A percentile compares a stretch with the other conserved stretches of the same genome.
Evolutionary conservation across 2,888 invertebrate genomes (phyloP).

Genomic region (Hemicrepidius hirtus): DNA sequence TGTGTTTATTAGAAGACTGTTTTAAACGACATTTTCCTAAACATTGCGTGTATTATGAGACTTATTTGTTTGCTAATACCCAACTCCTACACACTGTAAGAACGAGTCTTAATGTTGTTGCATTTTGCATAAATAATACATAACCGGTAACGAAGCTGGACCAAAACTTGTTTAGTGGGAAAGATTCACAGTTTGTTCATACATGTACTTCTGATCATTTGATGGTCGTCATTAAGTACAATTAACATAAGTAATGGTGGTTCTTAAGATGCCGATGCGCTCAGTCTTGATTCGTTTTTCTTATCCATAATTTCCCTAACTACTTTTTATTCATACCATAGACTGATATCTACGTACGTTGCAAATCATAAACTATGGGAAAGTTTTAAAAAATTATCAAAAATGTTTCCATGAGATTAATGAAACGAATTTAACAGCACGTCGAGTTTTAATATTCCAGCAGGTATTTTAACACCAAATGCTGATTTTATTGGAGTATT

Average conservation of each 20-base stretch:
- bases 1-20: too few species aligned
- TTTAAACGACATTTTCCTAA: neutral
- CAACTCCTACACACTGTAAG: slow-evolving; percentile 36
- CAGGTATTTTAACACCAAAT: too few species aligned
- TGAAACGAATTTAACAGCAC: too few species aligned
- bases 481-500: too few species aligned
- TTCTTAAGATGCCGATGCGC: slow-evolving; percentile 31
- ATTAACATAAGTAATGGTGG: slow-evolving; percentile 18
- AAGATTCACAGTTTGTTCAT: slow-evolving; percentile 23
- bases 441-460: too few species aligned
- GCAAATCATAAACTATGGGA: too few species aligned
- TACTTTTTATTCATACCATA: too few species aligned
- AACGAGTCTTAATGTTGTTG: slow-evolving; percentile 46
- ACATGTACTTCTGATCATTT: slow-evolving; percentile 25
- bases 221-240: slow-evolving; percentile 24
- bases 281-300: neutral
- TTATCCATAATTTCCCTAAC: too few species aligned
- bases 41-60: slow-evolving; percentile 9
- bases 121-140: slow-evolving; percentile 52
- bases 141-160: slow-evolving; percentile 41
- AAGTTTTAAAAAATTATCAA: too few species aligned
- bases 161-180: slow-evolving; percentile 38
- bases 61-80: slow-evolving; percentile 46
- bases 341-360: too few species aligned
- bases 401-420: too few species aligned